Evolutionary conservation across 2,888 invertebrate genomes (phyloP), one percentile per base, ranked within the genome.

Genomic region (Lagria hirta): DNA sequence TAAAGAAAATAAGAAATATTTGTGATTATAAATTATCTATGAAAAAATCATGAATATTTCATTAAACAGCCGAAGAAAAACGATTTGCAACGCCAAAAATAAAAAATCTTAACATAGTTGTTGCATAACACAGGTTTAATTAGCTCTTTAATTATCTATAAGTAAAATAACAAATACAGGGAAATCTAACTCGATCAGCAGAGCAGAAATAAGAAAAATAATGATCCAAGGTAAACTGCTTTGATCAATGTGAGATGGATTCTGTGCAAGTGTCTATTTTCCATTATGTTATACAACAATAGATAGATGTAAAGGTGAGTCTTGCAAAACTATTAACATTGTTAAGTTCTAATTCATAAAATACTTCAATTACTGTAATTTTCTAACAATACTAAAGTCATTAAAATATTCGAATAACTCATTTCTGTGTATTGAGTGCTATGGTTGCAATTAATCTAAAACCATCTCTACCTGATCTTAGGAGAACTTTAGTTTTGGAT

Each of bases 221-320:
- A 18, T 16, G 16, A 41, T 26, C 38, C 51, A 55, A 53, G 51
- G 53, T 52, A 42, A 53, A 53, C 53, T 36, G 43, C 43, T 49
- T 48, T 35, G 43, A 52, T 54, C 33, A 38, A 46, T 34, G 42
- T 41, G 37, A 51, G 43, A 49, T 46, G 43, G 46, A 48, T 49
- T 46, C 38, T 46, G 37, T 43, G 33, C 51, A 48, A 51, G 47
- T 52, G 47, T 37, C 33, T 35, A 37, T 43, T 29, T 41, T 42
- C 34, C 26, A 30, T 40, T 30, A 38, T 10, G 7, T 20, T 24
- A 21, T 20, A 10, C 16, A 41, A 41, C 41, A 41, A 41, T 41
- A 32, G 41, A 6, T 18, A 18, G 18, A n/a, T 23, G 12, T 29
- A 30, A 38, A 30, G 29, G n/a, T 24, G 14, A 15, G 33, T 41